A percentile compares a stretch with the other conserved stretches of the same genome.
Conservation (phyloP, 2,888 invertebrate genomes). For the Aspidiotus destructor region DNA sequence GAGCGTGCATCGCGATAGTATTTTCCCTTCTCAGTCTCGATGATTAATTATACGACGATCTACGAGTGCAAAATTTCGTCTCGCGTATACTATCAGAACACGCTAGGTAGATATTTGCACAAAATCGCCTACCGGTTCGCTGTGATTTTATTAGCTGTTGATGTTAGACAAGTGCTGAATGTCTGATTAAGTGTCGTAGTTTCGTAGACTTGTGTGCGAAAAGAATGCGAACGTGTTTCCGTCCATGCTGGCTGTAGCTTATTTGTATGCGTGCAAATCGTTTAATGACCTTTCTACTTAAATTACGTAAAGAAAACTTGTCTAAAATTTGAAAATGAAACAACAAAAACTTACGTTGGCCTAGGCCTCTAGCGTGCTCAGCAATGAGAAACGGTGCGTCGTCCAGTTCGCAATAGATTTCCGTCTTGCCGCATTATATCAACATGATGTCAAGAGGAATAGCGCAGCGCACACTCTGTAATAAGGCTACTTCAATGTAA, state of each 20-base stretch:
- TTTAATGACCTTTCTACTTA: slow-evolving; percentile 18
- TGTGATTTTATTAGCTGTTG: slow-evolving; percentile 9
- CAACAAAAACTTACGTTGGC: too few species aligned
- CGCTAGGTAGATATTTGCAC: neutral
- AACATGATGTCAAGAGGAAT: too few species aligned
- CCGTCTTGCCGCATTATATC: too few species aligned
- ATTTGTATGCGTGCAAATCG: neutral
- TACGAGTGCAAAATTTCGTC: neutral
- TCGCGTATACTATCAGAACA: neutral
- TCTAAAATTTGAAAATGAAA: neutral
- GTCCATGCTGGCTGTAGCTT: neutral
- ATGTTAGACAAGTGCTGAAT: slow-evolving; percentile 19
- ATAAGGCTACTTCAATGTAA: too few species aligned
- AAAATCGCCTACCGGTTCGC: slow-evolving; percentile 14
- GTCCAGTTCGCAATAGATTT: too few species aligned
- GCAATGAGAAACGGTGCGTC: too few species aligned
- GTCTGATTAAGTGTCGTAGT: slow-evolving; percentile 14
- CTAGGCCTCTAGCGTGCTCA: too few species aligned
- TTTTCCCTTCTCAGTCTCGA: too few species aligned
- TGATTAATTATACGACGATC: neutral
- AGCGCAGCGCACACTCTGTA: too few species aligned
- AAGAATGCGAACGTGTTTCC: slow-evolving; percentile 29
- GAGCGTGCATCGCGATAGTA: too few species aligned
- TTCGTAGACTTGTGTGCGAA: slow-evolving; percentile 13
- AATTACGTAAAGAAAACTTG: neutral